Conservation (phyloP, 2,888 invertebrate genomes). For the Drosophila rellima region DNA sequence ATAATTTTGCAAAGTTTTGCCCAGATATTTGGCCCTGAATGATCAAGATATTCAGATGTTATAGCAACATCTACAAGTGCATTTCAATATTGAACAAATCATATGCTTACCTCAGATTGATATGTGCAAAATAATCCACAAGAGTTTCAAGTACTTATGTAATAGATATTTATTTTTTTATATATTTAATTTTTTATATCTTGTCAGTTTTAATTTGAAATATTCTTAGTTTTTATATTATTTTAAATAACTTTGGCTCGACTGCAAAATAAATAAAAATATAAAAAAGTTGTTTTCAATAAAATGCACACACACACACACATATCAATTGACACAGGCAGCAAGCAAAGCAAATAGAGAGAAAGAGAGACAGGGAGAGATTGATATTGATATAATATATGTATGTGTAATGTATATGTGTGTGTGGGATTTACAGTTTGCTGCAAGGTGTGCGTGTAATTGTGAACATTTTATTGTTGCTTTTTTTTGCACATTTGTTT, state of each 20-base stretch:
- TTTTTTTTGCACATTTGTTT: constrained; percentile 4
- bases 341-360: neutral
- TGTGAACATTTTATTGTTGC: constrained; percentile 56
- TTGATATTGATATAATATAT: neutral
- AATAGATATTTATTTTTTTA: neutral
- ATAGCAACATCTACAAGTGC: neutral
- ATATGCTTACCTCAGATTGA: constrained; percentile 1
- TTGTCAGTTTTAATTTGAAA: too few relatives aligned
- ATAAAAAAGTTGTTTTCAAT: constrained; percentile 33
- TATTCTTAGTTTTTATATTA: too few relatives aligned
- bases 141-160: neutral
- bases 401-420: constrained; percentile 15
- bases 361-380: neutral
- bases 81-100: constrained; percentile 2
- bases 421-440: constrained; percentile 30
- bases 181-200: too few relatives aligned
- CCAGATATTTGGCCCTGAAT: constrained; percentile 67
- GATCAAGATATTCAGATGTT: constrained; percentile 12
- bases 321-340: constrained; percentile 11
- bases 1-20: constrained; percentile 64
- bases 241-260: too few relatives aligned
- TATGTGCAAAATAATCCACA: constrained; percentile 31
- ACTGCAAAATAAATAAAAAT: constrained; percentile 30
- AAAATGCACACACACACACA: constrained; percentile 35
- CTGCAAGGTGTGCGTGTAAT: constrained; percentile 50